These are phyloP conservation scores for Acrocyrtus sp. DNA, from an alignment of 2,888 invertebrate genomes.

Conservation along the genomic window DNA sequence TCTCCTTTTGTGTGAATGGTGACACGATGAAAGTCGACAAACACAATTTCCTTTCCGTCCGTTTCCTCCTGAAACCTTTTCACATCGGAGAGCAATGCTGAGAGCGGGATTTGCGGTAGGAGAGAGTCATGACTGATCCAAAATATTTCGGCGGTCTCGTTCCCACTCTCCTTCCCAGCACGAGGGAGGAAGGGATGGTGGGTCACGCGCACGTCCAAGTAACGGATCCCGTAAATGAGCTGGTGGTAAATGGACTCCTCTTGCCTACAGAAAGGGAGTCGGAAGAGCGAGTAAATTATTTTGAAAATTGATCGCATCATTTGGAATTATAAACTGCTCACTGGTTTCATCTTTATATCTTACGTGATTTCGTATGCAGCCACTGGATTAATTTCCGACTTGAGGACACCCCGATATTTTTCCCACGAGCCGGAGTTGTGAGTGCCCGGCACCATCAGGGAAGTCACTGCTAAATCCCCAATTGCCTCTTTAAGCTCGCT, in stretches of 20 bases:
- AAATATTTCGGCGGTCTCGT: too few species aligned
- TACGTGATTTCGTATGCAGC: conserved; percentile 42
- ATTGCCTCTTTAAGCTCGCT: conserved; percentile 64
- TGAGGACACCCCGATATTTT: conserved; percentile 27
- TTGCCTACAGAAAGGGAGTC: conserved; percentile 74
- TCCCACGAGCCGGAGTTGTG: conserved; percentile 74
- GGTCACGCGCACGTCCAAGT: conserved; percentile 82
- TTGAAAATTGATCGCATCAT: too few species aligned
- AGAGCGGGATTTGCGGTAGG: conserved; percentile 65
- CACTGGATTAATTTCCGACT: conserved; percentile 42
- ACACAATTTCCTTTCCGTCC: conserved; percentile 73
- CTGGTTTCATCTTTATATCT: too few species aligned
- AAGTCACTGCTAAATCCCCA: conserved; percentile 72
- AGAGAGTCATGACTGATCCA: conserved; percentile 76
- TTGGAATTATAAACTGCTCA: too few species aligned
- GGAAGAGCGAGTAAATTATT: too few species aligned
- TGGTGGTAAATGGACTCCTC: conserved; percentile 85
- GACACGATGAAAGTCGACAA: conserved; percentile 85
- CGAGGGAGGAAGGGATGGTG: conserved; percentile 69
- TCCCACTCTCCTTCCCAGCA: too few species aligned
- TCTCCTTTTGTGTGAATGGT: conserved; percentile 66
- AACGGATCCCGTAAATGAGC: conserved; percentile 83
- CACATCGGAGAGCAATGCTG: conserved; percentile 69
- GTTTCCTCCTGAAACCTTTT: conserved; percentile 71
- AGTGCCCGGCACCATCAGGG: conserved; percentile 76